phyloP scores from a whole-genome alignment of 2,113 vertebrate genomes.

The Protobothrops mucrosquamatus region DNA sequence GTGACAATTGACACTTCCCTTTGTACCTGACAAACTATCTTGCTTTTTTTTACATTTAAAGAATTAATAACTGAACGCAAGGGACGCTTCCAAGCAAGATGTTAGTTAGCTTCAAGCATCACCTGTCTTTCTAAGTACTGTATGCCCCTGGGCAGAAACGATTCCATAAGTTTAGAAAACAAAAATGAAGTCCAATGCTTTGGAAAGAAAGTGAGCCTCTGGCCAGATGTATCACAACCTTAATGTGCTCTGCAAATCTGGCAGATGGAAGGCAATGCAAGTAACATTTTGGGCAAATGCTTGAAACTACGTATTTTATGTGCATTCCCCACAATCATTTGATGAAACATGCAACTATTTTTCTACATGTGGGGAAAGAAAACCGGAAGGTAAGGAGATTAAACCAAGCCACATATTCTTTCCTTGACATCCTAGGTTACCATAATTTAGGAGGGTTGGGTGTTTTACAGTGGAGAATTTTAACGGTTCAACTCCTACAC shows the following conservation, averaged over 20 bases:
- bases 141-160: background rate
- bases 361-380: background rate
- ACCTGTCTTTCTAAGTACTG: background rate
- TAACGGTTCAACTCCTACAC: background rate
- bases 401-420: background rate
- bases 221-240: background rate
- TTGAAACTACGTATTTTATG: background rate
- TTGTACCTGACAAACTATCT: background rate
- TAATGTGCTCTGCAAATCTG: background rate
- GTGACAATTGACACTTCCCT: background rate
- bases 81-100: background rate
- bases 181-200: background rate
- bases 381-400: background rate
- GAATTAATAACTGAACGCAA: background rate
- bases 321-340: background rate
- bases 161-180: background rate
- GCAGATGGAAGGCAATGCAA: background rate
- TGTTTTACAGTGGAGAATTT: background rate
- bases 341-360: background rate
- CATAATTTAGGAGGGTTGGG: background rate
- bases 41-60: background rate
- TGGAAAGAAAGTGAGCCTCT: background rate
- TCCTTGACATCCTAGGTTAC: background rate
- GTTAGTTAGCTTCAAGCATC: background rate
- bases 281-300: background rate